Evolutionary conservation across 2,888 invertebrate genomes (phyloP).

Genomic region (Drosophila putrida): DNA sequence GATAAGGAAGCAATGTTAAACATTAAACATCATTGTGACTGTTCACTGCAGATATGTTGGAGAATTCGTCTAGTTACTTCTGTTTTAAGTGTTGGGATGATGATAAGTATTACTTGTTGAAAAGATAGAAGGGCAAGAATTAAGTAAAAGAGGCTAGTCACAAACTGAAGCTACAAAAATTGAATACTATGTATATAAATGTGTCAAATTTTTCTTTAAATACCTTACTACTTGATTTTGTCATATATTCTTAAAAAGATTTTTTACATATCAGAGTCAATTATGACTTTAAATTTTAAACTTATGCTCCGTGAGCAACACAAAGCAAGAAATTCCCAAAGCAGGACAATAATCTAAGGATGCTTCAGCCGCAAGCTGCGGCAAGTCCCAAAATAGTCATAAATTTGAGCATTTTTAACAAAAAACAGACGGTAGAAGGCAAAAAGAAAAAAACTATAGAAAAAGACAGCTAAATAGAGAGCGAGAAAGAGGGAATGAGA

Average conservation of each 20-base stretch:
- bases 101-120: too few species aligned
- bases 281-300: conserved; percentile 54
- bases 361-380: conserved; percentile 59
- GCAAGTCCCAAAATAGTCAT: conserved; percentile 78
- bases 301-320: conserved; percentile 24
- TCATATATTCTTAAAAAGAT: not conserved
- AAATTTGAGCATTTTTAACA: conserved; percentile 73
- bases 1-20: conserved; percentile 8
- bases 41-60: conserved; percentile 1
- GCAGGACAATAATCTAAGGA: conserved; percentile 54
- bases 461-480: conserved; percentile 16
- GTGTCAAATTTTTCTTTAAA: not conserved
- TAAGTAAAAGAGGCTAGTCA: too few species aligned
- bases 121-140: too few species aligned
- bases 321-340: conserved; percentile 20
- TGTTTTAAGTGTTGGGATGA: too few species aligned
- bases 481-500: conserved; percentile 2
- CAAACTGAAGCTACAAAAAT: too few species aligned
- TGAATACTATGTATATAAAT: not conserved
- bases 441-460: conserved; percentile 28
- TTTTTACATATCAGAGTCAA: conserved; percentile 27
- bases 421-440: conserved; percentile 58
- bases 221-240: too few species aligned
- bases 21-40: not conserved
- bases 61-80: too few species aligned